Percentiles rank a stretch among this genome's conserved stretches.
Evolutionary conservation across 2,113 vertebrate species (phyloP).

Genomic region (Eulemur rufifrons): DNA sequence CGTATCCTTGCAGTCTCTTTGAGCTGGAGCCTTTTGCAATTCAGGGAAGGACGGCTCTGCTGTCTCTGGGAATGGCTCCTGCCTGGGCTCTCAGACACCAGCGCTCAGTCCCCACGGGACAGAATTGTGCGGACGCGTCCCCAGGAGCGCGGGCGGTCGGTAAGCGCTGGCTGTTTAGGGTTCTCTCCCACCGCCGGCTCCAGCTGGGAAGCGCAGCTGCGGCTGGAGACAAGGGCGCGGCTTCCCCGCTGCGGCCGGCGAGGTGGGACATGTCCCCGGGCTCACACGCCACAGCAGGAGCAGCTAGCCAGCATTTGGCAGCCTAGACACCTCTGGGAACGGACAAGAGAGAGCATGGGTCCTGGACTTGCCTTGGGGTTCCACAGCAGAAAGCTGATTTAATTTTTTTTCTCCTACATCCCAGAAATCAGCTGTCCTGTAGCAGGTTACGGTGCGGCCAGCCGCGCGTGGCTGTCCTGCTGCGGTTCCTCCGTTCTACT

Average conservation of each 20-base stretch:
- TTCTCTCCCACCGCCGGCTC: neutral
- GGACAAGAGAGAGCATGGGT: neutral
- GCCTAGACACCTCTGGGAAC: neutral
- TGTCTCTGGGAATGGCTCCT: no score
- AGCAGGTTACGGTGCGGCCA: neutral
- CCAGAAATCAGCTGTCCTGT: neutral
- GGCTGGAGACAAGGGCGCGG: neutral
- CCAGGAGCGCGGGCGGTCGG: fast-evolving
- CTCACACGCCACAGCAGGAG: neutral
- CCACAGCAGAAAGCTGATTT: neutral
- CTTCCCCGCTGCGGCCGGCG: neutral
- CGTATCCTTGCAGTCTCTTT: neutral
- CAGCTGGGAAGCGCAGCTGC: no score
- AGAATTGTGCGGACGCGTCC: neutral
- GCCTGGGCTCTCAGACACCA: no score
- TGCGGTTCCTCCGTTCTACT: neutral
- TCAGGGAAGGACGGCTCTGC: no score
- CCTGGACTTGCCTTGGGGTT: neutral
- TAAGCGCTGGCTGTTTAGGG: neutral
- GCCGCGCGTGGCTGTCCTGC: neutral
- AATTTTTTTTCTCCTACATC: neutral
- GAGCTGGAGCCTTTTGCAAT: fast-evolving
- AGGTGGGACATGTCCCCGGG: fast-evolving
- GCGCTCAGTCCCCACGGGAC: neutral
- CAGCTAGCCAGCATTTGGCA: neutral